Conservation (phyloP, 2,797 vertebrate species). For the Dipus sagitta region DNA sequence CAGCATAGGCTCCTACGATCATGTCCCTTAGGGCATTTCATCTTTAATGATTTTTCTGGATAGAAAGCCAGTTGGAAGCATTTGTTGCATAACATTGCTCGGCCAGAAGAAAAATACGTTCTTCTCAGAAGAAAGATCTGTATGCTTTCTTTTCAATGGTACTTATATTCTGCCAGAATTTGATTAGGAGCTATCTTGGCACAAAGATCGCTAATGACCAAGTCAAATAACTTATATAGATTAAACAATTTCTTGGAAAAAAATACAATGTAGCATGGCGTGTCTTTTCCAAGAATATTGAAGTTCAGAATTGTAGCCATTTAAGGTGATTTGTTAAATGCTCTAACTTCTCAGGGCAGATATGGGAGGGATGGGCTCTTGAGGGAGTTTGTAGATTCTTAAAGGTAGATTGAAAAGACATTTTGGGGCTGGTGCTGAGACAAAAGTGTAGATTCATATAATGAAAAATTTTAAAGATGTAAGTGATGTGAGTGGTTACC, state of each 20-base stretch:
- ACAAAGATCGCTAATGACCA: constrained; percentile 81
- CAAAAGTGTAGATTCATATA: neutral
- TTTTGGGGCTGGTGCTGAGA: neutral
- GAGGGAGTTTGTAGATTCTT: constrained; percentile 21
- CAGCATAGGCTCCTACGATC: constrained; percentile 83
- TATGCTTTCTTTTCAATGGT: constrained; percentile 84
- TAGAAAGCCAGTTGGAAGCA: constrained; percentile 88
- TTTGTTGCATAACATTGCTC: constrained; percentile 86
- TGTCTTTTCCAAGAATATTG: constrained; percentile 77
- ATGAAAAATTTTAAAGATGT: constrained; percentile 23
- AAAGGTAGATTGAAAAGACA: neutral
- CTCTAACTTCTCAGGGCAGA: constrained; percentile 48
- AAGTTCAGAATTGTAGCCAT: constrained; percentile 65
- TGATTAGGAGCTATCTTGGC: constrained; percentile 87
- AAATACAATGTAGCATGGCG: constrained; percentile 58
- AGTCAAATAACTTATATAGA: constrained; percentile 84
- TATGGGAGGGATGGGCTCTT: neutral
- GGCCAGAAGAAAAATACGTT: constrained; percentile 84
- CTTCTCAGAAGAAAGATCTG: constrained; percentile 85
- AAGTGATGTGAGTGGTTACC: neutral
- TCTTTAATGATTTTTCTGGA: constrained; percentile 88
- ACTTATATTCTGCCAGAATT: constrained; percentile 86
- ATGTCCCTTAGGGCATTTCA: constrained; percentile 87
- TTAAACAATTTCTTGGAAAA: constrained; percentile 81
- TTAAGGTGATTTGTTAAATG: constrained; percentile 73